Evolutionary conservation across 2,888 invertebrate genomes (phyloP).

Genomic region (Anthoptus insignis): DNA sequence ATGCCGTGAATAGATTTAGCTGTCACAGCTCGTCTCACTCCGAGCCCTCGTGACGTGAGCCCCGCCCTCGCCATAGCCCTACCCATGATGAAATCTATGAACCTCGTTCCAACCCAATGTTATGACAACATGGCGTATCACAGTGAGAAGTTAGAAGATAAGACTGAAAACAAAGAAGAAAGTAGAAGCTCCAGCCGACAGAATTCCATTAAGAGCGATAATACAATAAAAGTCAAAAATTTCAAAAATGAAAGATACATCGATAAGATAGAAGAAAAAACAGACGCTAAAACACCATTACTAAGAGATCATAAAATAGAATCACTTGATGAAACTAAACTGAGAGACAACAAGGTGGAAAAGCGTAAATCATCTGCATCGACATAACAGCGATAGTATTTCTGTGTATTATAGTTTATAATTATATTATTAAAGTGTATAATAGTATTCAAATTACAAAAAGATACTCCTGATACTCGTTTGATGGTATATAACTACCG

Average conservation of each 20-base stretch:
- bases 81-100: constrained; percentile 87
- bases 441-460: too few species aligned
- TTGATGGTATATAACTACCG: too few species aligned
- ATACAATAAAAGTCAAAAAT: constrained; percentile 71
- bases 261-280: constrained; percentile 71
- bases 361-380: constrained; percentile 83
- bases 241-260: constrained; percentile 75
- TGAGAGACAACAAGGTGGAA: constrained; percentile 77
- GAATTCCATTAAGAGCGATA: constrained; percentile 72
- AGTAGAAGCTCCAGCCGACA: constrained; percentile 70
- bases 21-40: constrained; percentile 89
- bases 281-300: constrained; percentile 78
- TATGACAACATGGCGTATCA: constrained; percentile 84
- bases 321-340: constrained; percentile 79
- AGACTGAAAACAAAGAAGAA: constrained; percentile 51
- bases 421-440: too few species aligned
- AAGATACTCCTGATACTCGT: too few species aligned
- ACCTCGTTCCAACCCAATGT: constrained; percentile 80
- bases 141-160: constrained; percentile 67
- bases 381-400: constrained; percentile 63
- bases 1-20: constrained; percentile 88
- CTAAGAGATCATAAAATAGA: constrained; percentile 81
- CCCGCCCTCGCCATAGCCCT: constrained; percentile 88
- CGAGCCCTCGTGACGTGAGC: constrained; percentile 89
- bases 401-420: not conserved